Evolutionary conservation across 1,140 invertebrate genomes (phyloP).

Genomic region (Drosophila rhopaloa): DNA sequence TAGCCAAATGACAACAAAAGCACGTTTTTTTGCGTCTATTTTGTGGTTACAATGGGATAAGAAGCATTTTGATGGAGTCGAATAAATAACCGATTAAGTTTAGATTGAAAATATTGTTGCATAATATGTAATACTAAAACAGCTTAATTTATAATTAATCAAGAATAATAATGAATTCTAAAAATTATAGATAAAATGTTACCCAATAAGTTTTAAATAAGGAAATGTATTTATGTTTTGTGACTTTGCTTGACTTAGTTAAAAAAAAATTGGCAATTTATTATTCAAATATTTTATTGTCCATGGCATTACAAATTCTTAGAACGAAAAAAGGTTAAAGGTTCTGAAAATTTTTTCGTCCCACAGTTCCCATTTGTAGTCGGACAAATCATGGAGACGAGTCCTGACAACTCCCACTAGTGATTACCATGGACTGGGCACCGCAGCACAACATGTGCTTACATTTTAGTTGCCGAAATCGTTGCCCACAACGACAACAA

Average conservation of each 20-base stretch:
- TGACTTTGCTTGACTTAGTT: too few relatives aligned
- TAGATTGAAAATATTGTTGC: too few relatives aligned
- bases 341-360: too few relatives aligned
- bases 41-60: constrained; percentile 43
- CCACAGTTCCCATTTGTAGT: constrained; percentile 6
- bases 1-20: constrained; percentile 73
- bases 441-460: constrained; percentile 59
- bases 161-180: too few relatives aligned
- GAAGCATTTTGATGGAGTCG: not conserved
- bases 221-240: too few relatives aligned
- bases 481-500: constrained; percentile 53
- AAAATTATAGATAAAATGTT: too few relatives aligned
- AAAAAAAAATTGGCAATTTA: too few relatives aligned
- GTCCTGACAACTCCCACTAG: constrained; percentile 18
- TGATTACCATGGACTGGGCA: constrained; percentile 19
- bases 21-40: constrained; percentile 46
- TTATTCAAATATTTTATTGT: not conserved
- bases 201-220: too few relatives aligned
- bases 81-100: not conserved
- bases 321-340: too few relatives aligned
- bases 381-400: constrained; percentile 5
- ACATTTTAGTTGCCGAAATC: constrained; percentile 65
- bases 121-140: too few relatives aligned
- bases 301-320: too few relatives aligned
- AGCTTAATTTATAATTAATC: too few relatives aligned